Percentiles rank a stretch among this genome's conserved stretches.
Conservation (phyloP, 1,140 invertebrate species). For the Linepithema humile region DNA sequence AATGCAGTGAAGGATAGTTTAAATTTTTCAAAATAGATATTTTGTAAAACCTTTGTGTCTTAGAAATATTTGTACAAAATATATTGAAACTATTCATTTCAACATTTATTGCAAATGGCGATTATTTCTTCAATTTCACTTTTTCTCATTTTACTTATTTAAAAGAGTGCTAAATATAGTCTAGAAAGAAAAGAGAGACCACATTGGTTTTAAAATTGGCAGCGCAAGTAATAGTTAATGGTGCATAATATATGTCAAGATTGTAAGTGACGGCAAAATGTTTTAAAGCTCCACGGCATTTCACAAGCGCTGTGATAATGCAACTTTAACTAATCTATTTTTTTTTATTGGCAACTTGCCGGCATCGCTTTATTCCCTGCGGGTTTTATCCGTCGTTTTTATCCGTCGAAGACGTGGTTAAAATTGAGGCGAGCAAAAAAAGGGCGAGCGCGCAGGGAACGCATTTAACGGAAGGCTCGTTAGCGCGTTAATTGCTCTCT, state of each 20-base stretch:
- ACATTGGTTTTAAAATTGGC: background rate
- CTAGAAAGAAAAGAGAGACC: background rate
- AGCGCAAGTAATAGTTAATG: background rate
- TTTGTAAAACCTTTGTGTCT: background rate
- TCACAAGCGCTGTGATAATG: background rate
- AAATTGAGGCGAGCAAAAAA: constrained; percentile 9
- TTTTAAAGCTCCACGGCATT: background rate
- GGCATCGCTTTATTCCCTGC: constrained; percentile 18
- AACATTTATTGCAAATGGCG: background rate
- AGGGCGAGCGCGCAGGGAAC: background rate
- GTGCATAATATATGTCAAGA: background rate
- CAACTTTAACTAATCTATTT: constrained; percentile 4
- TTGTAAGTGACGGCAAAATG: background rate
- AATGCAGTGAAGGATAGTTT: background rate
- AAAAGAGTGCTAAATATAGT: background rate
- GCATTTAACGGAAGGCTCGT: constrained; percentile 51
- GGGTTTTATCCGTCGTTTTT: constrained; percentile 10
- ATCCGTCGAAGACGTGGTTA: constrained; percentile 29
- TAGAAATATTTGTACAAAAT: background rate
- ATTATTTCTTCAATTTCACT: background rate
- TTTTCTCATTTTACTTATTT: background rate
- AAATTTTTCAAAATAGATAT: background rate
- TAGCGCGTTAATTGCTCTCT: constrained; percentile 64
- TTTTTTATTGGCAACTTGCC: background rate
- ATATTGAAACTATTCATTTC: background rate